Evolutionary conservation across 1,140 invertebrate species (phyloP), one percentile per base, ranked within the genome.

Genomic region (Caenorhabditis latens): DNA sequence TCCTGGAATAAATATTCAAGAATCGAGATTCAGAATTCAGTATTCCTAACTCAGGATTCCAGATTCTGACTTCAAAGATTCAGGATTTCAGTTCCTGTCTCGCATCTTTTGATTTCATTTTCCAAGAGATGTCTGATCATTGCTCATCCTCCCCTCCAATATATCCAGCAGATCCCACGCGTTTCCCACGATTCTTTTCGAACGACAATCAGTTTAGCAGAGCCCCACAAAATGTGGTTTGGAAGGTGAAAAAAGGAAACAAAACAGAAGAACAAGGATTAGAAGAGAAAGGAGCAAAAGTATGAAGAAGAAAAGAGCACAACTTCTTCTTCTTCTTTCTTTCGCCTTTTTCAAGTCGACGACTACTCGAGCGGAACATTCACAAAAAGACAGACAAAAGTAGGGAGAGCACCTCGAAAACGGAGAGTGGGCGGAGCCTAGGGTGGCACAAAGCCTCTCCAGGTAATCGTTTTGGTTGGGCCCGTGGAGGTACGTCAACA

Each of bases 331-430:
- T 65, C 9, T 43, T 71, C 11, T 43, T n/a, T 7, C 40, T 65
- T 71, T 46, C 8, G 14, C 8, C 42, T 24, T 46, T 67, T 46
- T 71, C 40, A 71, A 79, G 46, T 71, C 19, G 43, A 71, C 67
- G 67, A 79, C 46, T 79, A 79, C 46, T 79, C 71, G 71, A 79
- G 71, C 71, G 71, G 71, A 79, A 79, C 71, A 79, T 79, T 79
- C 32, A 50, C 71, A 50, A 48, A 50, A 79, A 79, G n/a, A 79
- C 13, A 79, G 42, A 79, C 53, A 43, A n/a, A 79, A 53, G 43
- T 46, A 71, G 42, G 46, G 43, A 42, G 65, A 11, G 65, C 40
- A n/a, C 16, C 65, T 71, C 24, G 9, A 32, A 71, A 71, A 48
- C 16, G 71, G 9, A 79, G 24, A 79, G 40, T 50, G 71, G 71